These are phyloP conservation scores for Sturnus vulgaris DNA, from an alignment of 2,113 vertebrate species.

Conservation along the genomic window DNA sequence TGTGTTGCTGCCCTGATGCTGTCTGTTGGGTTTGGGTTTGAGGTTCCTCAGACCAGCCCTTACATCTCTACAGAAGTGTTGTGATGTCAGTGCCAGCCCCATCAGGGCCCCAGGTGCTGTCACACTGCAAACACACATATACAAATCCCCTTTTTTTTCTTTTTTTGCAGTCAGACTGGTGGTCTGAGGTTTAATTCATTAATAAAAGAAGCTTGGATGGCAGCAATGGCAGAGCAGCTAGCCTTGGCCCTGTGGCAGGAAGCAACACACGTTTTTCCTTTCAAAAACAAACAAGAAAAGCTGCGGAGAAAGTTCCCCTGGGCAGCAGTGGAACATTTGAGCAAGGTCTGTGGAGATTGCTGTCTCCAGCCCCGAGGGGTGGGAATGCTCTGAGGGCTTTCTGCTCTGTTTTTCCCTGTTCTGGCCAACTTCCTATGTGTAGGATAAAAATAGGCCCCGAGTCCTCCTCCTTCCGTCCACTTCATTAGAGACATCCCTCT, in stretches of 20 bases:
- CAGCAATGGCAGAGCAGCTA: slow-evolving; percentile 11
- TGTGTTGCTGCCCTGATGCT: not conserved
- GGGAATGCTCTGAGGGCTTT: slow-evolving; percentile 29
- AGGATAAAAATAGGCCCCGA: slow-evolving; percentile 47
- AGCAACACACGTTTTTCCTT: slow-evolving; percentile 18
- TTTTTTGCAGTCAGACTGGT: not conserved
- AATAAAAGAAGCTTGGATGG: slow-evolving; percentile 1
- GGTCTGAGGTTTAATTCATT: slow-evolving; percentile 8
- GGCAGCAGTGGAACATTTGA: slow-evolving; percentile 57
- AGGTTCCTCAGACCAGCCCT: not conserved
- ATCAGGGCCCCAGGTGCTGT: not conserved
- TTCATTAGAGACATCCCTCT: slow-evolving; percentile 35
- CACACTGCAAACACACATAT: not conserved
- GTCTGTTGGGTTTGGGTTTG: not conserved
- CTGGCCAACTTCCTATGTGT: slow-evolving; percentile 40
- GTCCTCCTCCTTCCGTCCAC: slow-evolving; percentile 38
- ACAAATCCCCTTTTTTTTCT: not conserved
- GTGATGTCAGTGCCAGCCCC: not conserved
- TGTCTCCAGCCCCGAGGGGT: not conserved
- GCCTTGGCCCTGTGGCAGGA: not conserved
- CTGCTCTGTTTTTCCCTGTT: slow-evolving; percentile 27
- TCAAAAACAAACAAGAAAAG: slow-evolving; percentile 55
- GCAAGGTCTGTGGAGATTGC: slow-evolving; percentile 46
- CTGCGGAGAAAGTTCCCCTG: not conserved
- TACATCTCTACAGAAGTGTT: not conserved